These are phyloP conservation scores for Ophthalmolycus amberensis DNA, from an alignment of 2,113 vertebrate genomes.

Conservation along the genomic window DNA sequence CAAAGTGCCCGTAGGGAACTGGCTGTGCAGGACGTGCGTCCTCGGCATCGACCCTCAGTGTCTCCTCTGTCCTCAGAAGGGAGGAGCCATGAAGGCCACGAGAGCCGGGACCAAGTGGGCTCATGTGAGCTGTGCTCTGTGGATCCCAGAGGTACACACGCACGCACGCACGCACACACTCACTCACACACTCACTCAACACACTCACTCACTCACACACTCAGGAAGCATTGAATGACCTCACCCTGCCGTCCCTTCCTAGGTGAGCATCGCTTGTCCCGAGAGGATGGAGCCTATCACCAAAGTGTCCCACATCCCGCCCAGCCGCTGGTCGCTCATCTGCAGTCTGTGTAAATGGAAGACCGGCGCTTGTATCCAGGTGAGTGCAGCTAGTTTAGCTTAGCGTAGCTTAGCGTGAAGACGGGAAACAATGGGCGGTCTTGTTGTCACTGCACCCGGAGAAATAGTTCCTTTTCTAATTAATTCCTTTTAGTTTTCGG, in stretches of 20 bases:
- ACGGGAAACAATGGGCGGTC: not conserved
- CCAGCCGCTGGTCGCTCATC: conserved; percentile 97
- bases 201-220: too few species aligned
- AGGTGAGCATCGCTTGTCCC: conserved; percentile 98
- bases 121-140: conserved; percentile 97
- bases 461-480: too few species aligned
- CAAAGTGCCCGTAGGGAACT: conserved; percentile 97
- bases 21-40: conserved; percentile 96
- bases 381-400: conserved; percentile 63
- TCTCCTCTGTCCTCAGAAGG: conserved; percentile 94
- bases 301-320: conserved; percentile 97
- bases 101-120: conserved; percentile 96
- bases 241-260: not conserved
- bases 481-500: too few species aligned
- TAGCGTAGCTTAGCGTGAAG: not conserved
- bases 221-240: not conserved
- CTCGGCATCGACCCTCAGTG: conserved; percentile 94
- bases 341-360: conserved; percentile 97
- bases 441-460: too few species aligned
- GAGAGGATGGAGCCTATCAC: conserved; percentile 99
- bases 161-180: not conserved
- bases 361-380: conserved; percentile 98
- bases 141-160: conserved; percentile 92
- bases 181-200: too few species aligned
- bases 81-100: conserved; percentile 98